Base-by-base conservation (phyloP, 2,797 vertebrate genomes). In the Parauchenoglanis ngamensis region DNA sequence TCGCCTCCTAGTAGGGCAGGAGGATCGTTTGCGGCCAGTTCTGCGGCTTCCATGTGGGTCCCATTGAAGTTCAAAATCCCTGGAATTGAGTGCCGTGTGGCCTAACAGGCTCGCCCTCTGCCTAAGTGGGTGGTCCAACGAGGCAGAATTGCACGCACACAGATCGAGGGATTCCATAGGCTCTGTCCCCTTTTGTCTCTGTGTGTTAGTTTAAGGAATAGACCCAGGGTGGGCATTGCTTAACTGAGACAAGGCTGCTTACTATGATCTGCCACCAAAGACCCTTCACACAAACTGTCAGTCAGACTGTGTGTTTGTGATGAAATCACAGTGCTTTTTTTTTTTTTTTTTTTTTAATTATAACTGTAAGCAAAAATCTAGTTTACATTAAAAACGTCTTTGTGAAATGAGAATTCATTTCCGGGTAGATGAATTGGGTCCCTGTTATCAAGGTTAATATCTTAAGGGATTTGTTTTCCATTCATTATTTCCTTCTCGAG, bases 41-140 rank as follows among this genome's bases (percentile, higher is more conserved):
- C 87, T 19, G 80, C 85, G 84, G 89, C 92, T 93, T 90, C 91
- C 92, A 91, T 92, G 91, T 92, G 90, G 91, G 92, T 93, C 92
- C 89, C 86, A 93, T 93, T 93, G 92, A 93, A 93, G 90, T 92
- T 90, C 88, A 89, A 90, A 92, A 91, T 92, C 91, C 90, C 88
- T 89, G 80, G 90, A 92, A 92, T 89, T 88, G 90, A 89, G 90
- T 88, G 89, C 91, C 73, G 87, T 91, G 92, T 92, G 91, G 91
- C 91, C 90, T 88, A 85, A 85, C 87, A 86, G 85, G 89, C 89
- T 87, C 87, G 85, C 79, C 85, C 89, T 90, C 94, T 91, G 87
- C 91, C 94, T 93, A 93, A 92, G 92, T 96, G 95, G 95, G 95
- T 96, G 95, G 95, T 95, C 94, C 77, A 35, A 82, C 63, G 65